A percentile compares a stretch with the other conserved stretches of the same genome.
These are phyloP conservation scores for Callorhinus ursinus DNA, from an alignment of 2,113 vertebrate genomes.

Conservation along the genomic window DNA sequence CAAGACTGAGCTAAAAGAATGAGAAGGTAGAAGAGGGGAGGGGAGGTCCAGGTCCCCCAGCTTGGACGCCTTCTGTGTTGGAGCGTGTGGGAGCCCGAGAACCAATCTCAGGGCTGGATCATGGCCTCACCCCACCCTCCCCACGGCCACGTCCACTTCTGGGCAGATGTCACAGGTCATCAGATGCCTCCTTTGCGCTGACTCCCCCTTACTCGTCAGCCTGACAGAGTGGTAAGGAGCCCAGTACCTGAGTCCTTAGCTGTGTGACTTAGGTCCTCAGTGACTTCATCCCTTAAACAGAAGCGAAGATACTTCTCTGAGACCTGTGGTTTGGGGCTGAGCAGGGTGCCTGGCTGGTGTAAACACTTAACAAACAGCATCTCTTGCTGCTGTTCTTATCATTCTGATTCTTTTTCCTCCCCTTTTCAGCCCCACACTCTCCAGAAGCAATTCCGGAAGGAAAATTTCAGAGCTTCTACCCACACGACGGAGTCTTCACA, in stretches of 20 bases:
- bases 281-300: not conserved
- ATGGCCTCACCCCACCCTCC: not conserved
- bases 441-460: not conserved
- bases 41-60: not conserved
- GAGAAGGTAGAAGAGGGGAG: not conserved
- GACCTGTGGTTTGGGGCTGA: not conserved
- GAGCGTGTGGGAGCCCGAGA: accelerated
- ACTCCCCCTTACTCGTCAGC: not conserved
- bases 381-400: not conserved
- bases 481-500: not conserved
- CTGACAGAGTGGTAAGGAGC: not conserved
- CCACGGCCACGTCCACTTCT: not conserved
- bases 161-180: not conserved
- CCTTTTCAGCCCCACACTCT: not conserved
- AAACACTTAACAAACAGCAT: not conserved
- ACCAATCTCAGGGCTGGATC: not conserved
- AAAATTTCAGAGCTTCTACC: not conserved
- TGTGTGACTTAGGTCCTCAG: not conserved
- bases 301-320: not conserved
- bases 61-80: not conserved
- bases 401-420: not conserved
- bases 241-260: not conserved
- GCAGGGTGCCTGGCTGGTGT: not conserved
- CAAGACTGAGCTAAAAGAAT: not conserved
- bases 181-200: not conserved